phyloP scores from a whole-genome alignment of 2,113 vertebrate species.

The Delphinapterus leucas region DNA sequence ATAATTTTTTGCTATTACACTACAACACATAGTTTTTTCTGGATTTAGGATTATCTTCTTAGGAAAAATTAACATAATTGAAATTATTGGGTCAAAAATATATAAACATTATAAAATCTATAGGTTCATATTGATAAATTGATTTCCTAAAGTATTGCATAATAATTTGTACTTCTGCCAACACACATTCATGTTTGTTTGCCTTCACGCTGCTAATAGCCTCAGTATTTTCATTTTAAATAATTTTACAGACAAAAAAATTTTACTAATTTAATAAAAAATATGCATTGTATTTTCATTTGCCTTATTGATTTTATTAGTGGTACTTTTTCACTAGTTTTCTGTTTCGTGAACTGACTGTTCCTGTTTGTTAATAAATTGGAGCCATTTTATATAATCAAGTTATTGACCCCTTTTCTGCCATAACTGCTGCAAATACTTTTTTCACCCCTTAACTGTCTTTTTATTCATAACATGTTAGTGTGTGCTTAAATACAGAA shows the following conservation, averaged over 20 bases:
- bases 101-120: neutral
- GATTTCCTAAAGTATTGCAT: neutral
- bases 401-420: neutral
- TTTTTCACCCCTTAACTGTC: neutral
- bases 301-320: neutral
- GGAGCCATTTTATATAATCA: neutral
- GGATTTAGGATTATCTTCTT: neutral
- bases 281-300: neutral
- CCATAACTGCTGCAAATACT: neutral
- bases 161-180: neutral
- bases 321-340: neutral
- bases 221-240: conserved; percentile 2
- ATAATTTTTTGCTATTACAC: neutral
- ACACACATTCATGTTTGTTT: neutral
- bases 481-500: neutral
- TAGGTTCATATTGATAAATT: neutral
- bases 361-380: neutral
- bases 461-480: neutral
- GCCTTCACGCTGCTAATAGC: neutral
- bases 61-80: neutral
- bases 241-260: neutral
- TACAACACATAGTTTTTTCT: neutral
- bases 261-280: neutral
- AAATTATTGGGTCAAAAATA: neutral
- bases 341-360: neutral